Conservation (phyloP, 2,113 vertebrate genomes). For the Clinocottus analis region DNA sequence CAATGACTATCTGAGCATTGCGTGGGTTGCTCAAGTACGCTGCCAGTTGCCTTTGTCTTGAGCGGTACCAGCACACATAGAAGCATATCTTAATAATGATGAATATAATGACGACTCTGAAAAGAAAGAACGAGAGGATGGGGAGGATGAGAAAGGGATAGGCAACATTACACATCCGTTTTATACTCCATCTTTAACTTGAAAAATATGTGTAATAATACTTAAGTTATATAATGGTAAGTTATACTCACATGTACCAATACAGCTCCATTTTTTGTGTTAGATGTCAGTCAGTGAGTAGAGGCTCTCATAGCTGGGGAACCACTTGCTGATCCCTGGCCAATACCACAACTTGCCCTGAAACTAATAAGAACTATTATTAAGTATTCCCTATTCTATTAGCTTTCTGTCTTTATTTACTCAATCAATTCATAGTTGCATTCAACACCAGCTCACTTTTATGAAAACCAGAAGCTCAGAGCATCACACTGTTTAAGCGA, state of each 20-base stretch:
- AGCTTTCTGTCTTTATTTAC: too few species aligned
- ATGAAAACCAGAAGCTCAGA: not conserved
- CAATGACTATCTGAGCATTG: slow-evolving; percentile 88
- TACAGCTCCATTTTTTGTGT: slow-evolving; percentile 85
- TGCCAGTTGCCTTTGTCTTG: slow-evolving; percentile 87
- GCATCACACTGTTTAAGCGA: not conserved
- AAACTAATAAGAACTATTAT: not conserved
- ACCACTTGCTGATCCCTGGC: slow-evolving; percentile 28
- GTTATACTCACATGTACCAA: slow-evolving; percentile 86
- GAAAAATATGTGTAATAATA: not conserved
- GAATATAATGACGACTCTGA: slow-evolving; percentile 87
- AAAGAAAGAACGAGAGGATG: not conserved
- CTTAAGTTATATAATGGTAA: too few species aligned
- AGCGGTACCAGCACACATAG: slow-evolving; percentile 91
- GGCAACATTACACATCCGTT: not conserved
- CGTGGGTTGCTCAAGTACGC: slow-evolving; percentile 88
- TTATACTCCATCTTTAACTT: not conserved
- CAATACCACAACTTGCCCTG: slow-evolving; percentile 11
- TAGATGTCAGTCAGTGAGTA: slow-evolving; percentile 53
- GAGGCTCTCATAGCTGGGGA: slow-evolving; percentile 60
- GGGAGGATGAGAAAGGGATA: not conserved
- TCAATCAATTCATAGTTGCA: not conserved
- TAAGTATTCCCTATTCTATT: not conserved
- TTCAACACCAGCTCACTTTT: not conserved
- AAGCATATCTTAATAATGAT: slow-evolving; percentile 90